Evolutionary conservation across 64 coral and sea anemone species (phyloP).

Genomic region (Montipora capricornis): DNA sequence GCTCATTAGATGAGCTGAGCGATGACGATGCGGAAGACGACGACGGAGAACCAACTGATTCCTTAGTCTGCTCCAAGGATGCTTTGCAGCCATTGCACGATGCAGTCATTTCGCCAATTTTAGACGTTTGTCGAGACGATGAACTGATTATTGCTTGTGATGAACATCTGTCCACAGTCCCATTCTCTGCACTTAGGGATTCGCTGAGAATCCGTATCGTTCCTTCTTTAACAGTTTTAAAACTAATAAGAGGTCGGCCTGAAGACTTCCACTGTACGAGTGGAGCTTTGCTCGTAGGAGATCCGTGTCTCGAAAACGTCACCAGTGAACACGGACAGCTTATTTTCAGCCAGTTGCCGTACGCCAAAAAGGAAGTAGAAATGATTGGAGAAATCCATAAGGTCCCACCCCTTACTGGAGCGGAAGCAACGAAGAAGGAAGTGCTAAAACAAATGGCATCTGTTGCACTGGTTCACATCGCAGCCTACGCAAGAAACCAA

Average conservation of each 20-base stretch:
- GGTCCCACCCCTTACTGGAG: background rate
- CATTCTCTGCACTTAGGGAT: background rate
- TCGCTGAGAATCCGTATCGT: background rate
- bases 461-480: background rate
- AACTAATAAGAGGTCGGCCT: background rate
- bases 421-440: background rate
- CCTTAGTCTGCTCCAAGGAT: background rate
- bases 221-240: background rate
- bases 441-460: background rate
- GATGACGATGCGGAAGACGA: background rate
- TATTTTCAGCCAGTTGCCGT: background rate
- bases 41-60: background rate
- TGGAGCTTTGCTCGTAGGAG: background rate
- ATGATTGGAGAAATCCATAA: background rate
- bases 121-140: background rate
- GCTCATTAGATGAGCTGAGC: too few relatives aligned
- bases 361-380: slow-evolving; percentile 18
- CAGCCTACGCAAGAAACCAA: background rate
- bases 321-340: background rate
- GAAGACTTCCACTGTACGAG: background rate
- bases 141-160: background rate
- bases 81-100: background rate
- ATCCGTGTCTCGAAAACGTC: background rate
- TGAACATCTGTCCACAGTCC: background rate
- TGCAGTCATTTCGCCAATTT: background rate